Evolutionary conservation across 2,113 vertebrate genomes (phyloP).

Genomic region (Larimichthys crocea): DNA sequence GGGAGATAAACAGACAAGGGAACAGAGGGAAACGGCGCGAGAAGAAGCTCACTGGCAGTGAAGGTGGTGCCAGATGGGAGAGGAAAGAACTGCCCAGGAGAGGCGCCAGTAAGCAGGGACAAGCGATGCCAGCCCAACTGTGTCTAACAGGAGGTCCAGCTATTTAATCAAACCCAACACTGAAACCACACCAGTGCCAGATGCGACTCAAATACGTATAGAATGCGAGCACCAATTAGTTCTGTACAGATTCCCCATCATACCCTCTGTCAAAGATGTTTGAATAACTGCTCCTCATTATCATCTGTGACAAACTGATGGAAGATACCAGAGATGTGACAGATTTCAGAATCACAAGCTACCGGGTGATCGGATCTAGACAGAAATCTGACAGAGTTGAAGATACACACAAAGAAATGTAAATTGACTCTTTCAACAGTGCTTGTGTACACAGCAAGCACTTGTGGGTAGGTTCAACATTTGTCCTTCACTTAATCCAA

Average conservation of each 20-base stretch:
- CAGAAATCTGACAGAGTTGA: not conserved
- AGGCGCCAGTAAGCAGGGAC: constrained; percentile 79
- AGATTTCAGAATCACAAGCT: not conserved
- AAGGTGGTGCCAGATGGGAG: constrained; percentile 81
- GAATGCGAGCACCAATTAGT: constrained; percentile 78
- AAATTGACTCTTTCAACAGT: not conserved
- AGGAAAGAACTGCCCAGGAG: constrained; percentile 77
- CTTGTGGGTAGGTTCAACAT: constrained; percentile 31
- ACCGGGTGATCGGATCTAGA: not conserved
- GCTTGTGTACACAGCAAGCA: constrained; percentile 8
- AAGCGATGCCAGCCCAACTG: constrained; percentile 83
- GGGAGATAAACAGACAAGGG: constrained; percentile 49
- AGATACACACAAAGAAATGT: not conserved
- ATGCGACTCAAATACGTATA: constrained; percentile 84
- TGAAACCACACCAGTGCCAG: constrained; percentile 81
- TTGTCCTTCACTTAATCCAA: constrained; percentile 56
- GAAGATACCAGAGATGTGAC: constrained; percentile 15
- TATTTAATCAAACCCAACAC: constrained; percentile 85
- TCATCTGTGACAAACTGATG: constrained; percentile 47
- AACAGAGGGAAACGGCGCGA: constrained; percentile 61
- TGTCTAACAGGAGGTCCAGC: constrained; percentile 84
- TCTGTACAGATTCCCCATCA: constrained; percentile 72
- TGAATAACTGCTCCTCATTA: constrained; percentile 47
- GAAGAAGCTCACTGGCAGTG: constrained; percentile 77
- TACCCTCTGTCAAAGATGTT: constrained; percentile 72